Conservation (phyloP, 2,113 vertebrate genomes). For the Chaenocephalus aceratus region DNA sequence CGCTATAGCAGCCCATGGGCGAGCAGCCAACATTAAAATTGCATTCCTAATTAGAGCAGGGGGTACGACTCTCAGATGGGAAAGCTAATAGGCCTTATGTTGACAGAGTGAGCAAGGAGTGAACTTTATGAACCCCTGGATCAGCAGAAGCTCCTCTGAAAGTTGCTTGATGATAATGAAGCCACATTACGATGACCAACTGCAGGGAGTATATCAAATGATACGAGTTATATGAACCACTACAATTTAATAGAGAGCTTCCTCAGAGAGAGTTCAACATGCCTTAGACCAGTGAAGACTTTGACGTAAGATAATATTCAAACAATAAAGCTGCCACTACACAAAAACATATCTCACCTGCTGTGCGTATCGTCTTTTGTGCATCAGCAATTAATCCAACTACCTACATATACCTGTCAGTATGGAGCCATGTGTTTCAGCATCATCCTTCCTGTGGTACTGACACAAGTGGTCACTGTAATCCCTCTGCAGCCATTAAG, state of each 20-base stretch:
- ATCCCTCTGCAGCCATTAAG: constrained; percentile 23
- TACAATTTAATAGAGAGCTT: constrained; percentile 16
- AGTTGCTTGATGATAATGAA: constrained; percentile 46
- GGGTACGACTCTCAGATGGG: constrained; percentile 18
- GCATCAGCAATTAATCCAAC: constrained; percentile 8
- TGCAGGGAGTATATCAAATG: constrained; percentile 35
- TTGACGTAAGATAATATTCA: constrained; percentile 1
- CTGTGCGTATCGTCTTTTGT: neutral
- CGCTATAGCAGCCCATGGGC: constrained; percentile 19
- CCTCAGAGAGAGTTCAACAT: constrained; percentile 18
- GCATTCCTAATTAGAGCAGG: constrained; percentile 56
- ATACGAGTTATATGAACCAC: constrained; percentile 3
- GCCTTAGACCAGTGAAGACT: neutral
- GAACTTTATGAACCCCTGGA: constrained; percentile 54
- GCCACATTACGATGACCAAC: constrained; percentile 38
- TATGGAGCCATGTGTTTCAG: constrained; percentile 6
- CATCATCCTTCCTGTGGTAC: neutral
- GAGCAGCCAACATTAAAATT: constrained; percentile 54
- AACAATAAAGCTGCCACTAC: neutral
- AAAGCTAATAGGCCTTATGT: constrained; percentile 29
- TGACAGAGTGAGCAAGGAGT: constrained; percentile 48
- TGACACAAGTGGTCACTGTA: constrained; percentile 26
- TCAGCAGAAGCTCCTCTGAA: constrained; percentile 43
- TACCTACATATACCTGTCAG: neutral
- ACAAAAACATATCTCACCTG: constrained; percentile 39